These are phyloP conservation scores for Lophotriccus pileatus DNA, from an alignment of 2,797 vertebrate species.

Conservation along the genomic window DNA sequence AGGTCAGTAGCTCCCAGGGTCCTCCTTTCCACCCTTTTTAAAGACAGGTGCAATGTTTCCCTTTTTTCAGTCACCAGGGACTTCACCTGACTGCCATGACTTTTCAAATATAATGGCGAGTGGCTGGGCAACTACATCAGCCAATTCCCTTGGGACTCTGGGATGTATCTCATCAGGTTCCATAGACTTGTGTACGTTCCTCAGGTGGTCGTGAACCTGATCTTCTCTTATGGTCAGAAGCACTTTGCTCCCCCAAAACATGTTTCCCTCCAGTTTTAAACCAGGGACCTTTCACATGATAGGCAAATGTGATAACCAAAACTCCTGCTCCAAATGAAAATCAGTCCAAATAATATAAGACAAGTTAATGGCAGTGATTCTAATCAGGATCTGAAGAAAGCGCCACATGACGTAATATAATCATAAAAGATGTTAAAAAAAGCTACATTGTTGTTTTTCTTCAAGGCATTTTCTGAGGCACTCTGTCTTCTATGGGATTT, in stretches of 20 bases:
- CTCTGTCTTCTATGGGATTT: not conserved
- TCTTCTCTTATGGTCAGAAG: not conserved
- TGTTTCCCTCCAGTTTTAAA: not conserved
- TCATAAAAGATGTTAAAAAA: not conserved
- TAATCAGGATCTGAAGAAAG: not conserved
- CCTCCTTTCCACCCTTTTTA: not conserved
- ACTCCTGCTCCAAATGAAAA: not conserved
- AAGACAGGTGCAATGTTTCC: not conserved
- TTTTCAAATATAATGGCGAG: not conserved
- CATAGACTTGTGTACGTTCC: accelerated
- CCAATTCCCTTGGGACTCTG: not conserved
- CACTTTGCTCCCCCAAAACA: not conserved
- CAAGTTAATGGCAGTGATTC: not conserved
- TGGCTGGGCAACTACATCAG: not conserved
- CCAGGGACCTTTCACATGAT: accelerated
- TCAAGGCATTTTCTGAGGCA: not conserved
- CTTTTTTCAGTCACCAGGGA: accelerated
- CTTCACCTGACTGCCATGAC: not conserved
- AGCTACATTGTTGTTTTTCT: not conserved
- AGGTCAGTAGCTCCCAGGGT: not conserved
- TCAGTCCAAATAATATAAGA: not conserved
- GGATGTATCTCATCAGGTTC: not conserved
- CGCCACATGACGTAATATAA: not conserved
- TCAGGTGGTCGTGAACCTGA: not conserved
- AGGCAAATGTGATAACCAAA: not conserved